Evolutionary conservation across 1,140 invertebrate genomes (phyloP), one percentile per base, ranked within the genome.

Genomic region (Leptopilina boulardi): DNA sequence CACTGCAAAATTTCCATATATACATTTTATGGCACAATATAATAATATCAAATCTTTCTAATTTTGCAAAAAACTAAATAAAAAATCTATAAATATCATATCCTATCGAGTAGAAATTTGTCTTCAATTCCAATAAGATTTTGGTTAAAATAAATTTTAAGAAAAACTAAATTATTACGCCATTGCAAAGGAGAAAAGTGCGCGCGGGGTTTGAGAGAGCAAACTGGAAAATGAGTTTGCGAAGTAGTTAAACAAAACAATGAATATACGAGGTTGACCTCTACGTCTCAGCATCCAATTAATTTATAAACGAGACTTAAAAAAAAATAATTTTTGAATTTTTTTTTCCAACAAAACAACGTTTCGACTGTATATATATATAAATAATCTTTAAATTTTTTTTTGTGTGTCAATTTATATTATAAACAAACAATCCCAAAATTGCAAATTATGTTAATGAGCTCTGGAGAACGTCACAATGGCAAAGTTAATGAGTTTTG

Each of bases 231-330:
- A 75, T 56, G 56, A 75, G 54, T 75, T 75, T 75, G 66, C 73
- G 54, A 75, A 75, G 30, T 66, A 75, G 73, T 75, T 75, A 66
- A 66, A 75, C 73, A 66, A n/a, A 75, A 75, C 56, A 41, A 66
- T 66, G 59, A 75, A 75, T 75, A 70, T 75, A 75, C 66, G 73
- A 70, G 51, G 54, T 70, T 59, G 34, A 38, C 51, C n/a, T n/a
- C n/a, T 18, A n/a, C 54, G 66, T 42, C 54, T 44, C 30, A 19
- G 54, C 34, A 70, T 9, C 54, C 51, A 75, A 75, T 75, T 75
- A 75, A 75, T 75, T 75, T 75, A 66, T 44, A n/a, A n/a, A n/a
- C n/a, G n/a, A n/a, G 34, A 34, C 15, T 66, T 66, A n/a, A 66
- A 66, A 66, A 66, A 51, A 34, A 10, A 15, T 21, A 59, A 10